Percentiles rank a stretch among this genome's conserved stretches.
phyloP scores from a whole-genome alignment of 92 coral and sea anemone genomes.

The Micromussa lordhowensis region DNA sequence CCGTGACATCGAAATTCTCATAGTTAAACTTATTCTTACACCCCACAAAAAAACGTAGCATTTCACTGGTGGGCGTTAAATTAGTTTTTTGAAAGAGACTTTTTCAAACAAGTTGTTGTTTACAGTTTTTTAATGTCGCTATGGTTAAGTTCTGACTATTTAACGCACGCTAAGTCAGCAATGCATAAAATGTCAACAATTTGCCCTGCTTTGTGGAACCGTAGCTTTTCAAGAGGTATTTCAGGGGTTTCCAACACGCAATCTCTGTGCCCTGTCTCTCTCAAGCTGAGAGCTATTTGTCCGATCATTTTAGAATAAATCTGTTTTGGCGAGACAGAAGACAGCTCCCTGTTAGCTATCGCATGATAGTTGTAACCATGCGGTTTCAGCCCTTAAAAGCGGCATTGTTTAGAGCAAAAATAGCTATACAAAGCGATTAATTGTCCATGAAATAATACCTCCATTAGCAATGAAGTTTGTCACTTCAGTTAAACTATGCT shows the following conservation, averaged over 20 bases:
- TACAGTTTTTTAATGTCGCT: background rate
- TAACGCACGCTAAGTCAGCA: conserved; percentile 37
- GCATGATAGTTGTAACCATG: background rate
- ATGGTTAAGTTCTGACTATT: background rate
- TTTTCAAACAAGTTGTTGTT: conserved; percentile 2
- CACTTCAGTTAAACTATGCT: conserved; percentile 1
- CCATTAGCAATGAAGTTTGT: conserved; percentile 25
- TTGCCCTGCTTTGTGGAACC: background rate
- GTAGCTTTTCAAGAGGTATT: background rate
- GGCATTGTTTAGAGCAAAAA: conserved; percentile 19
- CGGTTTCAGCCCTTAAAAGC: conserved; percentile 19
- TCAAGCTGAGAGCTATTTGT: conserved; percentile 38
- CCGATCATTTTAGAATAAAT: background rate
- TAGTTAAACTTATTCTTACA: too few relatives aligned
- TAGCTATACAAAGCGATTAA: conserved; percentile 33
- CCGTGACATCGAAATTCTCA: too few relatives aligned
- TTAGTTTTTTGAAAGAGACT: background rate
- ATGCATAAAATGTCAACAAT: conserved; percentile 29
- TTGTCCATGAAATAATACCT: conserved; percentile 23
- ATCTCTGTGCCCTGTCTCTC: background rate
- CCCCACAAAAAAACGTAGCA: too few relatives aligned
- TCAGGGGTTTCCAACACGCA: conserved; percentile 44
- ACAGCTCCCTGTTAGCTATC: background rate
- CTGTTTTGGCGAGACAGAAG: conserved; percentile 22
- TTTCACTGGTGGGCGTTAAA: background rate